Conservation (phyloP, 2,113 vertebrate genomes). For the Boleophthalmus pectinirostris region DNA sequence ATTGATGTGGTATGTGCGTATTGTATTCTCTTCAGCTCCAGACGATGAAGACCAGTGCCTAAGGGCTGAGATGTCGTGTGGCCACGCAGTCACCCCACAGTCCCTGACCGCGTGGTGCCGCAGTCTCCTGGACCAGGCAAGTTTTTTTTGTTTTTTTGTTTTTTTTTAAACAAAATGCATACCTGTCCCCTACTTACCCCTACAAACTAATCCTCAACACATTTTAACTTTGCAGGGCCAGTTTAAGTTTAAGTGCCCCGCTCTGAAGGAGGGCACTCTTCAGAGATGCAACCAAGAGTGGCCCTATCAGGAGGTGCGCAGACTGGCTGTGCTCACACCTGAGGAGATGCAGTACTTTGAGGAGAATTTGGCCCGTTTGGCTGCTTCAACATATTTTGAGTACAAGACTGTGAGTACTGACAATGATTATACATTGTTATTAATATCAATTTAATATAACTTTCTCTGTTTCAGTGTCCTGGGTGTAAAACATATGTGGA, state of each 20-base stretch:
- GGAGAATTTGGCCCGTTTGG: conserved; percentile 59
- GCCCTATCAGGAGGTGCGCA: conserved; percentile 73
- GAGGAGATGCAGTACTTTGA: conserved; percentile 76
- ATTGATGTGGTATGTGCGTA: not conserved
- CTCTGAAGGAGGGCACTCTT: conserved; percentile 33
- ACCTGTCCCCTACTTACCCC: not conserved
- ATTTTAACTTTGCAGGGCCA: conserved; percentile 54
- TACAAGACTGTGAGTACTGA: conserved; percentile 64
- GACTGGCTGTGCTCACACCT: conserved; percentile 67
- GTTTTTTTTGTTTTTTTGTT: not conserved
- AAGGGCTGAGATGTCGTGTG: conserved; percentile 76
- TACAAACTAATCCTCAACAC: not conserved
- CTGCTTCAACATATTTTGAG: conserved; percentile 68
- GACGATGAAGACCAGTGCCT: conserved; percentile 63
- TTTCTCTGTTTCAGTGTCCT: conserved; percentile 65
- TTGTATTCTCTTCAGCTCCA: conserved; percentile 41
- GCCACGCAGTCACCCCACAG: conserved; percentile 72
- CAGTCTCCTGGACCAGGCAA: conserved; percentile 74
- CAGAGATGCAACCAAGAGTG: conserved; percentile 52
- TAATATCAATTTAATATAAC: not conserved
- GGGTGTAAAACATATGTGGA: conserved; percentile 65
- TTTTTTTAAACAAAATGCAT: too few relatives aligned
- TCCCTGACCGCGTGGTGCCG: conserved; percentile 75
- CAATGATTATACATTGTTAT: not conserved
- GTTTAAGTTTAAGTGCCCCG: conserved; percentile 71